Evolutionary conservation across 2,113 vertebrate species (phyloP), one percentile per base, ranked within the genome.

Genomic region (Tragulus kanchil): DNA sequence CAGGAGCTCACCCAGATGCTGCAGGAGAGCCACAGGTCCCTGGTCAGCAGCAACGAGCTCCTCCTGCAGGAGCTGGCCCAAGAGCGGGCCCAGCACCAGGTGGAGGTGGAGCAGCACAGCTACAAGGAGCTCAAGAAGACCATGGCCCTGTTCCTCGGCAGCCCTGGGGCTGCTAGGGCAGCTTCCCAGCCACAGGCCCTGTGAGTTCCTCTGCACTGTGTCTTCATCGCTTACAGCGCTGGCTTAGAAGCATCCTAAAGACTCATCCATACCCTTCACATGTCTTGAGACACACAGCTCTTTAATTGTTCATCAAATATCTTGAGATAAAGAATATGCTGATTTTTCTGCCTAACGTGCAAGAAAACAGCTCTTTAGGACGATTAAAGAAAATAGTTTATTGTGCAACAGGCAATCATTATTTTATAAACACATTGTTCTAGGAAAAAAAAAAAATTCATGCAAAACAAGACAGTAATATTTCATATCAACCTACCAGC

Each of bases 11-110:
- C 97, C 21, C 96, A 97, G 73, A 98, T 98, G 98, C 97, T 99
- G 69, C 98, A 99, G 82, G 99, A 99, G 97, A 99, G 98, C 96
- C 99, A 99, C 97, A 99, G 98, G 94, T 98, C 98, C 52, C 97
- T 99, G 97, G 98, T 99, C 86, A 97, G 97, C 69, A 98, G 98
- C 73, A 99, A 98, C 1, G 97, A 99, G 75, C 97, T 98, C 87
- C 98, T 99, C 85, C 97, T 98, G 50, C 97, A 97, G 67, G 98
- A 99, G 96, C 95, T 99, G 93, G 98, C 97, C 61, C 97, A 92
- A 85, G 94, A 59, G 8, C 98, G 94, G n/a, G 93, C 93, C 0
- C 98, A 69, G 58, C 98, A 98, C 81, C 84, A 67, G 81, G 95
- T 85, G 0, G 98, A 98, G 94, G 97, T 98, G 25, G 97, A 98